These are phyloP conservation scores for Heliornis fulica DNA, from an alignment of 2,113 vertebrate genomes.

Conservation along the genomic window DNA sequence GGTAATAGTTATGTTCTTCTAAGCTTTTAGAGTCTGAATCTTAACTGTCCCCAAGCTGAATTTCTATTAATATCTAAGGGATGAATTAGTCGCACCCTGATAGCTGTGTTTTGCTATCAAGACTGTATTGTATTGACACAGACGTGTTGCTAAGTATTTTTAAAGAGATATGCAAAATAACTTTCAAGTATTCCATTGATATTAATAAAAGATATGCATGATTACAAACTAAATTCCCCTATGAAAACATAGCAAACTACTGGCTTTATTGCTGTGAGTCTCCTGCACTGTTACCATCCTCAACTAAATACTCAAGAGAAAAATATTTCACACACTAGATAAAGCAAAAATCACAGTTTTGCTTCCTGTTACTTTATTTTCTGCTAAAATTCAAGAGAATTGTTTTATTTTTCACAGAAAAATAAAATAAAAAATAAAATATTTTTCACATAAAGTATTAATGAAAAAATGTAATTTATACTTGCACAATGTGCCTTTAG, in stretches of 20 bases:
- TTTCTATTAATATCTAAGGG: not conserved
- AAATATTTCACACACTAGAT: not conserved
- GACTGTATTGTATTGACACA: not conserved
- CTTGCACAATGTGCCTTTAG: not conserved
- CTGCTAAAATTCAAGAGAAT: not conserved
- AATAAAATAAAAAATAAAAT: too few species aligned
- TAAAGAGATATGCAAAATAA: not conserved
- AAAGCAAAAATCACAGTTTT: constrained; percentile 1
- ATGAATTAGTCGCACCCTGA: not conserved
- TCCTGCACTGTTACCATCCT: not conserved
- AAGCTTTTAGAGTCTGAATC: not conserved
- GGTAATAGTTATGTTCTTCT: not conserved
- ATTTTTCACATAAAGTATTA: not conserved
- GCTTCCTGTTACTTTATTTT: not conserved
- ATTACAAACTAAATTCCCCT: not conserved
- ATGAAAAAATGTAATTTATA: not conserved
- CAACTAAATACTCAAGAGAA: not conserved
- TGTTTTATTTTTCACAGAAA: not conserved
- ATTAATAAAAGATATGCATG: not conserved
- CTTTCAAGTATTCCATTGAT: not conserved
- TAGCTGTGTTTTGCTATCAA: not conserved
- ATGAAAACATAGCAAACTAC: not conserved
- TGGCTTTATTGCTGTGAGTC: constrained; percentile 10
- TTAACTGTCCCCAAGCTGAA: not conserved
- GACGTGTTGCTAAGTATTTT: not conserved